Conservation (phyloP, 2,797 vertebrate genomes). For the Premnoplex brunnescens region DNA sequence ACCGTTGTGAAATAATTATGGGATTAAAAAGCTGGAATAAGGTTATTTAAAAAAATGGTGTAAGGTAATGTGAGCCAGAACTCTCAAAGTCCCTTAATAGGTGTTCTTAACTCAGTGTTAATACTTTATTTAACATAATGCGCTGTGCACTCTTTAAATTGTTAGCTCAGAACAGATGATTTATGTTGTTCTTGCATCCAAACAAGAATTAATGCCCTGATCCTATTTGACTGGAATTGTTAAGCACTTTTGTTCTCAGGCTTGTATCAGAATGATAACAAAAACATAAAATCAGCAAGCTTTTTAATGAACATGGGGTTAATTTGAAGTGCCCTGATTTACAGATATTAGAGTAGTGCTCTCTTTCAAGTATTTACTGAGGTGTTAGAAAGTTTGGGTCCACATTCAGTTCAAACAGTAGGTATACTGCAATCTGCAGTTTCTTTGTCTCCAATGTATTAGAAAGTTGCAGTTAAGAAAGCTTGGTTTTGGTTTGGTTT, state of each 20-base stretch:
- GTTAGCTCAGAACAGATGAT: constrained; percentile 32
- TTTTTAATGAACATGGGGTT: constrained; percentile 45
- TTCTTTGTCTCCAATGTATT: constrained; percentile 16
- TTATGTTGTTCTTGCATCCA: constrained; percentile 48
- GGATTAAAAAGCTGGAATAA: constrained; percentile 53
- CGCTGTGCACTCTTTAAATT: constrained; percentile 34
- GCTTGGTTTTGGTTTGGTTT: neutral
- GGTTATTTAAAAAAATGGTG: constrained; percentile 16
- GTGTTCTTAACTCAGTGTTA: constrained; percentile 60
- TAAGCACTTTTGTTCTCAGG: constrained; percentile 28
- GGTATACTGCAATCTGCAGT: neutral
- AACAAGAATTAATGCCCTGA: constrained; percentile 34
- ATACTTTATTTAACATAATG: constrained; percentile 62
- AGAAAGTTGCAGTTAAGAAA: neutral
- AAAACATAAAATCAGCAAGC: constrained; percentile 57
- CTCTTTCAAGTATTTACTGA: constrained; percentile 10
- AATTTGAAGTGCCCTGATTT: constrained; percentile 52
- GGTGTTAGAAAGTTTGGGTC: constrained; percentile 25
- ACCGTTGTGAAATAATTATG: neutral
- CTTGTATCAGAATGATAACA: constrained; percentile 44
- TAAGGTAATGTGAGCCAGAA: constrained; percentile 61
- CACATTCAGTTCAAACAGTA: neutral
- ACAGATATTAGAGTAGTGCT: neutral
- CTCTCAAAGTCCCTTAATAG: constrained; percentile 62
- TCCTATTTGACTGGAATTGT: constrained; percentile 43